A percentile compares a stretch with the other conserved stretches of the same genome.
Conservation (phyloP, 2,113 vertebrate genomes). For the Leptosomus discolor region DNA sequence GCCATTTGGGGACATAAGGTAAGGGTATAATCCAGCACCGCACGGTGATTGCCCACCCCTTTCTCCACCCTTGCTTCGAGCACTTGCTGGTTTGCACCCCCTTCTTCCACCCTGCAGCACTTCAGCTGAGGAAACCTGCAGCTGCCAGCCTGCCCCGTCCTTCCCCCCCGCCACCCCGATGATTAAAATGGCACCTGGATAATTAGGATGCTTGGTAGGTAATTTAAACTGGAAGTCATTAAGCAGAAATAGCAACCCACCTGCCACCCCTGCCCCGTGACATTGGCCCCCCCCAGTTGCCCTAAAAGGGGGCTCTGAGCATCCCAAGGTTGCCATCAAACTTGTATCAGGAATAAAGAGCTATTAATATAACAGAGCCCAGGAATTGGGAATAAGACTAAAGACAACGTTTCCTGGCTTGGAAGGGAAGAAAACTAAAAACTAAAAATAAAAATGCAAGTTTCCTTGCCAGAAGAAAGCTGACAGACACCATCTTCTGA, state of each 20-base stretch:
- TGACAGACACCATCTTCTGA: slow-evolving; percentile 22
- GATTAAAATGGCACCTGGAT: slow-evolving; percentile 28
- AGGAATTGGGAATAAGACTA: slow-evolving; percentile 54
- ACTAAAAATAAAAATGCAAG: neutral
- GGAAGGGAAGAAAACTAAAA: neutral
- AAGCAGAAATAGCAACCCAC: slow-evolving; percentile 44
- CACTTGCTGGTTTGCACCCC: neutral
- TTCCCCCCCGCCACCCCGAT: neutral
- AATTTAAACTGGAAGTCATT: slow-evolving; percentile 61
- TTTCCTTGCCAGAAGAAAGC: slow-evolving; percentile 36
- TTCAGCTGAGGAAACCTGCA: neutral
- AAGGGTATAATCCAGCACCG: neutral
- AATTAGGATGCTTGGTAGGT: slow-evolving; percentile 44
- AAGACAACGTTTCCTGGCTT: slow-evolving; percentile 7
- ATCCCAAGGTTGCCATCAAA: slow-evolving; percentile 51
- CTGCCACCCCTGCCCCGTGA: neutral
- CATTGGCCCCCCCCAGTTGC: neutral
- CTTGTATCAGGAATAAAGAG: slow-evolving; percentile 55
- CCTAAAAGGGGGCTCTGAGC: slow-evolving; percentile 50
- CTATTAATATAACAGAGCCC: slow-evolving; percentile 40
- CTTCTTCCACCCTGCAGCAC: neutral
- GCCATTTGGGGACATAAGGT: fast-evolving
- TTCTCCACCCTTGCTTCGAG: neutral
- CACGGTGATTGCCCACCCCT: neutral
- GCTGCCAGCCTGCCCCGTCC: neutral